A percentile compares a stretch with the other conserved stretches of the same genome.
phyloP scores from a whole-genome alignment of 2,113 vertebrate species.

The Passer domesticus region DNA sequence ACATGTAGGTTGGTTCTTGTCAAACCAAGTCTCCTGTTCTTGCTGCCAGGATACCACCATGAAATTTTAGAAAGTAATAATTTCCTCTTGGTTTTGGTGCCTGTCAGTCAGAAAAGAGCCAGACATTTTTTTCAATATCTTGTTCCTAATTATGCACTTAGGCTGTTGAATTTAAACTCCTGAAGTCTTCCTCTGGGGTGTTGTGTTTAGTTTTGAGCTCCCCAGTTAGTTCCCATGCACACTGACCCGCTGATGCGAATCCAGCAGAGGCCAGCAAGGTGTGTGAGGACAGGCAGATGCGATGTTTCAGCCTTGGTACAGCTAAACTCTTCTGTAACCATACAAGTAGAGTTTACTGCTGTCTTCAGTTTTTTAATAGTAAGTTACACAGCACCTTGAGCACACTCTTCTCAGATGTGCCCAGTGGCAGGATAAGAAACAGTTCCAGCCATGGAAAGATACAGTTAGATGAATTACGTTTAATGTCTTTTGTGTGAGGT shows the following conservation, averaged over 20 bases:
- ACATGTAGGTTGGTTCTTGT: not conserved
- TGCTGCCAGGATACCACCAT: not conserved
- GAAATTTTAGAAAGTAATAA: not conserved
- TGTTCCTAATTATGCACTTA: not conserved
- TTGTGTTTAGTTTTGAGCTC: not conserved
- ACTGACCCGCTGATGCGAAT: not conserved
- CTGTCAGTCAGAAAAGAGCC: not conserved
- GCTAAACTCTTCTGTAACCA: not conserved
- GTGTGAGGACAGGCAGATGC: not conserved
- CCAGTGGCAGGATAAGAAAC: not conserved
- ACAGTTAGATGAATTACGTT: not conserved
- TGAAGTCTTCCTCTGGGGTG: not conserved
- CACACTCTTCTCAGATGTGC: not conserved
- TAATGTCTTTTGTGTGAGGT: not conserved
- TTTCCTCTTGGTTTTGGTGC: not conserved
- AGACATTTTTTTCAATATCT: not conserved
- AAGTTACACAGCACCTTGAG: not conserved
- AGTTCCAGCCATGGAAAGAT: not conserved
- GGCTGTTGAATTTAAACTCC: not conserved
- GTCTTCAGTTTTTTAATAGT: not conserved
- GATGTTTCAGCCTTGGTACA: not conserved
- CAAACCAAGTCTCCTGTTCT: not conserved
- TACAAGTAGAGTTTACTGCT: not conserved
- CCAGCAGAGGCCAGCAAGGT: not conserved
- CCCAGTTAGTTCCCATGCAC: not conserved